A percentile compares a stretch with the other conserved stretches of the same genome.
Conservation (phyloP, 2,113 vertebrate genomes). For the Anolis sagrei region DNA sequence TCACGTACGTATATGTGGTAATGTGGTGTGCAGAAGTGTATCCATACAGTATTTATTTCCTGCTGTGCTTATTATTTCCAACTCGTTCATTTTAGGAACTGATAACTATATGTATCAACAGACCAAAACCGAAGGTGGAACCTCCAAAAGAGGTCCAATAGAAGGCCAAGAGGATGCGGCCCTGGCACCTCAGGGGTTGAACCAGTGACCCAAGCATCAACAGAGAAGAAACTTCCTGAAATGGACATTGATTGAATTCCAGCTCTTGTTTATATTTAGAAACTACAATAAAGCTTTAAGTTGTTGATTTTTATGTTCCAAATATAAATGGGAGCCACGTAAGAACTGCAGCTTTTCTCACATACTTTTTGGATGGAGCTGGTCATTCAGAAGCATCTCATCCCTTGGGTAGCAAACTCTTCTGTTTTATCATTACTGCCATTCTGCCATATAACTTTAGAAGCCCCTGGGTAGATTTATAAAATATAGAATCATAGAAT, state of each 20-base stretch:
- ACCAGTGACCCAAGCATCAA: constrained; percentile 60
- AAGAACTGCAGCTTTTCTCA: constrained; percentile 67
- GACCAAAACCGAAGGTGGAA: constrained; percentile 95
- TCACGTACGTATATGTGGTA: neutral
- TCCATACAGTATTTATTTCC: neutral
- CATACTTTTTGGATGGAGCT: constrained; percentile 48
- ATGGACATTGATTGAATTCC: constrained; percentile 94
- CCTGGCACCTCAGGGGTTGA: constrained; percentile 59
- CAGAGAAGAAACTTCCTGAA: constrained; percentile 88
- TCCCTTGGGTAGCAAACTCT: constrained; percentile 58
- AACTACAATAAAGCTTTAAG: constrained; percentile 86
- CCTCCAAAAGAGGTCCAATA: constrained; percentile 93
- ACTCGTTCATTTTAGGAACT: constrained; percentile 81
- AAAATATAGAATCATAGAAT: too few relatives aligned
- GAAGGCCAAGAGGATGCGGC: constrained; percentile 80
- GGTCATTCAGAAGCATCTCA: constrained; percentile 55
- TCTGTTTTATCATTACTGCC: constrained; percentile 60
- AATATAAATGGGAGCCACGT: constrained; percentile 72
- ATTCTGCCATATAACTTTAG: constrained; percentile 68
- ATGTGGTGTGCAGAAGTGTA: neutral
- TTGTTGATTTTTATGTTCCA: constrained; percentile 78
- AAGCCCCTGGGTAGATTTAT: constrained; percentile 48
- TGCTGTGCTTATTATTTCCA: neutral
- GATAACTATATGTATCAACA: constrained; percentile 83
- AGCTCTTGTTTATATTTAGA: constrained; percentile 79